Percentiles rank a stretch among this genome's conserved stretches.
Evolutionary conservation across 2,113 vertebrate species (phyloP).

Genomic region (Catagonus wagneri): DNA sequence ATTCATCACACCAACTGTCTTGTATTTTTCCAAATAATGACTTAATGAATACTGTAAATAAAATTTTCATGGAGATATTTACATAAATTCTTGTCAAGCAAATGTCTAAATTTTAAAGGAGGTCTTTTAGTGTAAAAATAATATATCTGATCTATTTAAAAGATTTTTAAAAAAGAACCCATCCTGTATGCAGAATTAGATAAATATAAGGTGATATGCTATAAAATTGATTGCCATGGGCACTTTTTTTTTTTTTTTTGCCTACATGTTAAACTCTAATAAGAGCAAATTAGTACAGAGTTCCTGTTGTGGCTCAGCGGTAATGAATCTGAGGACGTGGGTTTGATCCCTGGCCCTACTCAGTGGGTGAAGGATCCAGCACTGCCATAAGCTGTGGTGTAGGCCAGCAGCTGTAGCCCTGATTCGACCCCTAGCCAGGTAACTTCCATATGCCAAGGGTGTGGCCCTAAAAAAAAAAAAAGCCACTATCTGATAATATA

Average conservation of each 20-base stretch:
- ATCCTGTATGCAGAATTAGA: conserved; percentile 22
- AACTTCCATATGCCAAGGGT: too few species aligned
- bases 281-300: not conserved
- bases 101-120: conserved; percentile 29
- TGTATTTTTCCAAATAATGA: not conserved
- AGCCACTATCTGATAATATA: not conserved
- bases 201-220: not conserved
- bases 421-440: too few species aligned
- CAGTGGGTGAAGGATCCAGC: too few species aligned
- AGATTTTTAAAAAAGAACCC: not conserved
- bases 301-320: too few species aligned
- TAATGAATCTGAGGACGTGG: too few species aligned
- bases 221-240: not conserved
- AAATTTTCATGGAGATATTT: not conserved
- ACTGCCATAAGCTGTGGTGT: too few species aligned
- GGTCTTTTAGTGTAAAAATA: conserved; percentile 18
- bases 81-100: conserved; percentile 17
- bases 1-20: not conserved
- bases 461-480: not conserved
- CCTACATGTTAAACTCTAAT: conserved; percentile 34
- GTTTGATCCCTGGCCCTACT: too few species aligned
- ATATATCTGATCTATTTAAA: not conserved
- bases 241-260: not conserved
- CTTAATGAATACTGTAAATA: conserved; percentile 3
- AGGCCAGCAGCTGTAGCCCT: too few species aligned